phyloP scores from a whole-genome alignment of 2,888 invertebrate genomes.

The Dynastes grantii region DNA sequence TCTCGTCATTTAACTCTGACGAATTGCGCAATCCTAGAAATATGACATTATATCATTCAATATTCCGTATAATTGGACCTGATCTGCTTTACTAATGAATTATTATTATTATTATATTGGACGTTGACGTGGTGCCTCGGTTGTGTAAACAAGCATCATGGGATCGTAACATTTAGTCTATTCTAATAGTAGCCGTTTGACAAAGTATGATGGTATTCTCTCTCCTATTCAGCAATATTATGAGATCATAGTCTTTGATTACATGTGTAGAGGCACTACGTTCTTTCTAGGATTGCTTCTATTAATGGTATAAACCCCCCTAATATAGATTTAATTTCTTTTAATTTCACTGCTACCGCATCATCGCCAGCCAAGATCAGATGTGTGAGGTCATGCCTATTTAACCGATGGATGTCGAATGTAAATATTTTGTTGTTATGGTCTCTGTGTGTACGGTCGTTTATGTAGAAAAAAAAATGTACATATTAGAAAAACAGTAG shows the following conservation, averaged over 20 bases:
- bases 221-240: not conserved
- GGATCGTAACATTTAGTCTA: not conserved
- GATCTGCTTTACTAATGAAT: constrained; percentile 9
- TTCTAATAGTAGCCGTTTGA: not conserved
- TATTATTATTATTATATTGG: constrained; percentile 16
- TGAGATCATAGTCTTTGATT: constrained; percentile 3
- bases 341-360: constrained; percentile 10
- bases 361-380: not conserved
- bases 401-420: not conserved
- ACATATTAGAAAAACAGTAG: not conserved
- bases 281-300: not conserved
- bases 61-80: constrained; percentile 6
- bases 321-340: constrained; percentile 13
- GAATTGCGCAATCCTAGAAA: constrained; percentile 13
- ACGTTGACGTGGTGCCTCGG: constrained; percentile 5
- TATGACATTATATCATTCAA: constrained; percentile 10
- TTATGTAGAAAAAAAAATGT: not conserved
- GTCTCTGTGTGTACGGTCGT: not conserved
- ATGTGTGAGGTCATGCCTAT: constrained; percentile 11
- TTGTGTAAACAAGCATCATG: not conserved
- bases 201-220: not conserved
- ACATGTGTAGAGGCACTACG: too few relatives aligned
- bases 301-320: constrained; percentile 5
- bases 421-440: constrained; percentile 3
- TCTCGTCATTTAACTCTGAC: not conserved